Conservation (phyloP, 2,888 invertebrate species). For the Clistopyga incitator region DNA sequence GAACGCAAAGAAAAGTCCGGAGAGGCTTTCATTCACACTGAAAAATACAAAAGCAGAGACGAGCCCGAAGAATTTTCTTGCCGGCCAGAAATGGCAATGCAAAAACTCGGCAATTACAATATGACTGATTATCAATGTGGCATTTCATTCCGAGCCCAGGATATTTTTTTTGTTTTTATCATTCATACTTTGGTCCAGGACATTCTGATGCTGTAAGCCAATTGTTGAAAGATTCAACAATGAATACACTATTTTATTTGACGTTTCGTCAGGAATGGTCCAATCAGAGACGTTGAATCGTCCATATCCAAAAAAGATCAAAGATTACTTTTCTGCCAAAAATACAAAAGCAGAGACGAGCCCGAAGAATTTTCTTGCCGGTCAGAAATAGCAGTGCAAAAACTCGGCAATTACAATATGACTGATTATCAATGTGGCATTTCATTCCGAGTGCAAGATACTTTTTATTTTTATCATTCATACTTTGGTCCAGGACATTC, state of each 20-base stretch:
- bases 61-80: too few species aligned
- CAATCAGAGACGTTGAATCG: background rate
- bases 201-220: background rate
- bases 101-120: background rate
- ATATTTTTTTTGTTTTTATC: too few species aligned
- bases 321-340: slow-evolving; percentile 29
- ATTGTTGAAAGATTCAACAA: background rate
- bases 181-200: too few species aligned
- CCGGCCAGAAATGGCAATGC: background rate
- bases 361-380: too few species aligned
- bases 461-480: too few species aligned
- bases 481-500: too few species aligned
- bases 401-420: background rate
- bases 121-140: background rate
- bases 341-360: background rate
- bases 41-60: background rate
- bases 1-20: slow-evolving; percentile 48
- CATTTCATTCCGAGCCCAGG: too few species aligned
- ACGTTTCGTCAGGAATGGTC: background rate
- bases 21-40: slow-evolving; percentile 33
- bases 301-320: background rate
- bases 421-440: background rate
- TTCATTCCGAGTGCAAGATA: too few species aligned
- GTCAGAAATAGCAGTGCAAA: background rate
- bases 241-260: background rate